Evolutionary conservation across 2,797 vertebrate genomes (phyloP).

Genomic region (Spinus pinus): DNA sequence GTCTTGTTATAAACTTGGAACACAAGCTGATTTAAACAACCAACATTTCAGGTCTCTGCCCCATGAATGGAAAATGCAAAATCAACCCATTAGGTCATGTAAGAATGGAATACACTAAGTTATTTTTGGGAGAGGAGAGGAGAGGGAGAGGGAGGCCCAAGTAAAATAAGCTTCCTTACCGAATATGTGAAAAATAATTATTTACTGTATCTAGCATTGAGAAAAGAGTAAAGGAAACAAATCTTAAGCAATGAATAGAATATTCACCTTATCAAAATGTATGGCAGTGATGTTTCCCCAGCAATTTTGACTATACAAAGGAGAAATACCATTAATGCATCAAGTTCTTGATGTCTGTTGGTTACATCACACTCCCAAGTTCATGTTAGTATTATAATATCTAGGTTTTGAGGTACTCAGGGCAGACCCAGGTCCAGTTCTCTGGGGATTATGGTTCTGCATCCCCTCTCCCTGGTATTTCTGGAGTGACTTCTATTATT

Average conservation of each 20-base stretch:
- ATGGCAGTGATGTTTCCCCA: background rate
- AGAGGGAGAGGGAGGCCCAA: background rate
- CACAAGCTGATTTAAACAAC: background rate
- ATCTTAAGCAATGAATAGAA: background rate
- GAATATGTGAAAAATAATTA: background rate
- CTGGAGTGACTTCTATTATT: background rate
- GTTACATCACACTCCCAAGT: background rate
- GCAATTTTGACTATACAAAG: background rate
- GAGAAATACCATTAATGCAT: background rate
- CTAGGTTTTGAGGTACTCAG: background rate
- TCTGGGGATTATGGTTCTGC: background rate
- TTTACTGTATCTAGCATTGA: background rate
- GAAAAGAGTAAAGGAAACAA: background rate
- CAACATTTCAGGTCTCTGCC: background rate
- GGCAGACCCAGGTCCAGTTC: background rate
- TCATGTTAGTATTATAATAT: background rate
- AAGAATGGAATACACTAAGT: background rate
- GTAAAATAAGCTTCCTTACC: background rate
- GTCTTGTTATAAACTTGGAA: background rate
- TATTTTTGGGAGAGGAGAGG: background rate
- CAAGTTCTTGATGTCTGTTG: fast-evolving
- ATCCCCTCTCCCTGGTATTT: background rate
- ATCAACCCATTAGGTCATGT: background rate
- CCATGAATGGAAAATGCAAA: background rate
- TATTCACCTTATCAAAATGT: background rate